These are phyloP conservation scores for Lepilemur septentrionalis DNA, from an alignment of 2,797 vertebrate genomes.

Conservation along the genomic window DNA sequence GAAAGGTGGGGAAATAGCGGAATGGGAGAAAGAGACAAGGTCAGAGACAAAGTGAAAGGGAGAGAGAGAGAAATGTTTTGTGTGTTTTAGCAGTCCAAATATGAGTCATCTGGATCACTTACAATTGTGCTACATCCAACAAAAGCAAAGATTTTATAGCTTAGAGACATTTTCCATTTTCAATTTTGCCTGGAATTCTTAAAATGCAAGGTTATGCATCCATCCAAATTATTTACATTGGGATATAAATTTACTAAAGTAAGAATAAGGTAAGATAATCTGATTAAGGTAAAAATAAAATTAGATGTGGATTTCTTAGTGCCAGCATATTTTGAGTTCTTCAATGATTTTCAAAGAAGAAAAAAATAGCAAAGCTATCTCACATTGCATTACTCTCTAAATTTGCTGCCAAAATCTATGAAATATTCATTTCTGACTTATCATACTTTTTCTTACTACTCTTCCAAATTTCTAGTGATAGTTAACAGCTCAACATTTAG, in stretches of 20 bases:
- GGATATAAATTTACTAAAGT: slow-evolving; percentile 5
- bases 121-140: slow-evolving; percentile 44
- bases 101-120: slow-evolving; percentile 54
- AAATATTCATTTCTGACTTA: slow-evolving; percentile 5
- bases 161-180: neutral
- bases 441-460: neutral
- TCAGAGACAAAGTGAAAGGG: neutral
- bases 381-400: neutral
- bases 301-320: neutral
- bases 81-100: neutral
- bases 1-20: neutral
- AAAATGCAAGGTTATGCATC: neutral
- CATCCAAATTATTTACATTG: neutral
- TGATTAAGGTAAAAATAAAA: neutral
- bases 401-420: neutral
- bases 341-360: slow-evolving; percentile 36
- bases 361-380: slow-evolving; percentile 13
- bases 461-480: neutral
- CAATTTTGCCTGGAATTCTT: neutral
- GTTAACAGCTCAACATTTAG: neutral
- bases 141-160: slow-evolving; percentile 2
- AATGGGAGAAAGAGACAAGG: neutral
- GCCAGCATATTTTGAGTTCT: neutral
- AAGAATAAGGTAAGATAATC: neutral
- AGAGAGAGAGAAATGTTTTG: neutral